Evolutionary conservation across 2,888 invertebrate species (phyloP).

Genomic region (Lithophane leautieri): DNA sequence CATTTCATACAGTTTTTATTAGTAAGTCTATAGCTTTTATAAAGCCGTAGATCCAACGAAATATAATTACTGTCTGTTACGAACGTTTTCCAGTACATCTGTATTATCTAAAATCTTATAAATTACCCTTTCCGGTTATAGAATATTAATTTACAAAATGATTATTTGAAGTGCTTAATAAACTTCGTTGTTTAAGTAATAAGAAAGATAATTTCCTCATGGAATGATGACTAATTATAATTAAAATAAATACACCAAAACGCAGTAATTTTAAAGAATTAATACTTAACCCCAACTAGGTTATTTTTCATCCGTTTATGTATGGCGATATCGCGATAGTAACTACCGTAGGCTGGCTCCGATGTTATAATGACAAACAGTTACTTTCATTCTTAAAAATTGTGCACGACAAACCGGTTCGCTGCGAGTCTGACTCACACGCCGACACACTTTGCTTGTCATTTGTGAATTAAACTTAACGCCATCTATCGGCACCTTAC

Average conservation of each 20-base stretch:
- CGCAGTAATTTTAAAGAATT: slow-evolving; percentile 15
- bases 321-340: slow-evolving; percentile 35
- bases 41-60: slow-evolving; percentile 52
- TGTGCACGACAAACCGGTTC: slow-evolving; percentile 47
- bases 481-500: slow-evolving; percentile 48
- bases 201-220: slow-evolving; percentile 25
- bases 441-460: slow-evolving; percentile 41
- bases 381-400: slow-evolving; percentile 61
- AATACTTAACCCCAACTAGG: slow-evolving; percentile 19
- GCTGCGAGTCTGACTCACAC: slow-evolving; percentile 51
- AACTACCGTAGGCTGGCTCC: slow-evolving; percentile 15
- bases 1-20: slow-evolving; percentile 57
- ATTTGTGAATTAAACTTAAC: slow-evolving; percentile 33
- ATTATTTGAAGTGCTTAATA: slow-evolving; percentile 30
- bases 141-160: slow-evolving; percentile 41
- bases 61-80: slow-evolving; percentile 30
- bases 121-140: slow-evolving; percentile 64
- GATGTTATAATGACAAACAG: slow-evolving; percentile 40
- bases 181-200: slow-evolving; percentile 59
- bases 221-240: slow-evolving; percentile 44
- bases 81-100: slow-evolving; percentile 32
- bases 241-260: slow-evolving; percentile 31
- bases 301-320: slow-evolving; percentile 38
- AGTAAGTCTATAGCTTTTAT: slow-evolving; percentile 53
- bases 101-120: slow-evolving; percentile 53